Percentiles rank a stretch among this genome's conserved stretches.
These are phyloP conservation scores for Aurelia aurita DNA, from an alignment of 30 jellyfish, hydroid and myxozoan genomes.

Conservation along the genomic window DNA sequence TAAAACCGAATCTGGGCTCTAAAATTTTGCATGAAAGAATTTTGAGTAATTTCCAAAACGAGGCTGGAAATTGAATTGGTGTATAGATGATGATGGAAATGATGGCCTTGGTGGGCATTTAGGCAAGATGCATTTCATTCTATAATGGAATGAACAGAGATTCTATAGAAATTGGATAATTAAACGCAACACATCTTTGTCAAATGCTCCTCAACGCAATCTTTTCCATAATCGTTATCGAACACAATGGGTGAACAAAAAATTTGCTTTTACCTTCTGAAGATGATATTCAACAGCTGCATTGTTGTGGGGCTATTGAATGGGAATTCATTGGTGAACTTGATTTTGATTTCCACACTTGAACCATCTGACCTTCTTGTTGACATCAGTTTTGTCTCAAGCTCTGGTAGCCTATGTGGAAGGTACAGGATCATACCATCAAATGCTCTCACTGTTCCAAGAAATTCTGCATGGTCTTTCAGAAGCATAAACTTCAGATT, in stretches of 20 bases:
- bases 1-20: too few relatives aligned
- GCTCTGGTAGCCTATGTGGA: conserved; percentile 82
- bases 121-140: too few relatives aligned
- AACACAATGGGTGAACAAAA: background rate
- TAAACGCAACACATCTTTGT: too few relatives aligned
- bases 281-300: conserved; percentile 73
- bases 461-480: conserved; percentile 63
- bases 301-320: conserved; percentile 69
- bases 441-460: conserved; percentile 80
- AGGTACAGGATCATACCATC: conserved; percentile 89
- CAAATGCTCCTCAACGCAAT: conserved; percentile 1
- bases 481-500: conserved; percentile 58
- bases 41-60: too few relatives aligned
- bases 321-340: conserved; percentile 72
- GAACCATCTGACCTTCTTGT: conserved; percentile 40
- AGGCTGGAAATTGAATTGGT: too few relatives aligned
- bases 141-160: too few relatives aligned
- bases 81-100: too few relatives aligned
- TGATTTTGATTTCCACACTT: conserved; percentile 61
- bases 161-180: too few relatives aligned
- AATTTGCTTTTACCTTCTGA: conserved; percentile 63
- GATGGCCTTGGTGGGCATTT: too few relatives aligned
- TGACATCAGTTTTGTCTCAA: conserved; percentile 52
- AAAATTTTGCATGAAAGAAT: too few relatives aligned
- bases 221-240: too few relatives aligned